These are phyloP conservation scores for Malacosoma neustria DNA, from an alignment of 2,888 invertebrate genomes.

Conservation along the genomic window DNA sequence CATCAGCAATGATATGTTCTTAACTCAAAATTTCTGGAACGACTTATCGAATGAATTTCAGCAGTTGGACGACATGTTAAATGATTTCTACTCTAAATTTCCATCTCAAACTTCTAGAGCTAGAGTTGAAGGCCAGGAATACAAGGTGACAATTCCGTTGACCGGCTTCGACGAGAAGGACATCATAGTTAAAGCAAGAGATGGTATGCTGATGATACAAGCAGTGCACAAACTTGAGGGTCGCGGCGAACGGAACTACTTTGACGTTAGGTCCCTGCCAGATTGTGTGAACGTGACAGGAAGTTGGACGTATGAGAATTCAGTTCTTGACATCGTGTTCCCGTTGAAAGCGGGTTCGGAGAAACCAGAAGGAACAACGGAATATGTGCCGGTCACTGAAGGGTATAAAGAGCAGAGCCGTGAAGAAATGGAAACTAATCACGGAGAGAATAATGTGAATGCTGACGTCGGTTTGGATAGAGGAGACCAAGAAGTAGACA, in stretches of 20 bases:
- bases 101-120: slow-evolving; percentile 24
- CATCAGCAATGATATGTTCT: slow-evolving; percentile 32
- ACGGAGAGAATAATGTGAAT: slow-evolving; percentile 16
- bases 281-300: slow-evolving; percentile 32
- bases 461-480: slow-evolving; percentile 31
- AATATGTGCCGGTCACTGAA: slow-evolving; percentile 7
- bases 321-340: slow-evolving; percentile 37
- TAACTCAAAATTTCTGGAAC: slow-evolving; percentile 42
- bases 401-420: slow-evolving; percentile 18
- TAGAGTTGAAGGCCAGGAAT: slow-evolving; percentile 35
- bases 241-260: slow-evolving; percentile 24
- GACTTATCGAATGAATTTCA: slow-evolving; percentile 34
- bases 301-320: slow-evolving; percentile 40
- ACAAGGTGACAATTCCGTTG: slow-evolving; percentile 37
- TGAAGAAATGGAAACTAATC: slow-evolving; percentile 32
- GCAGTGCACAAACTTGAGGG: slow-evolving; percentile 28
- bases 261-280: slow-evolving; percentile 41
- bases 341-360: slow-evolving; percentile 25
- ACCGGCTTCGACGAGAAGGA: slow-evolving; percentile 45
- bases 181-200: slow-evolving; percentile 48
- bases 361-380: slow-evolving; percentile 7
- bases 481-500: slow-evolving; percentile 19
- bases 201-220: slow-evolving; percentile 48
- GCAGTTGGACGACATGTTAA: slow-evolving; percentile 33
- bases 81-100: slow-evolving; percentile 32